phyloP scores from a whole-genome alignment of 2,113 vertebrate genomes.

The Antennarius striatus region DNA sequence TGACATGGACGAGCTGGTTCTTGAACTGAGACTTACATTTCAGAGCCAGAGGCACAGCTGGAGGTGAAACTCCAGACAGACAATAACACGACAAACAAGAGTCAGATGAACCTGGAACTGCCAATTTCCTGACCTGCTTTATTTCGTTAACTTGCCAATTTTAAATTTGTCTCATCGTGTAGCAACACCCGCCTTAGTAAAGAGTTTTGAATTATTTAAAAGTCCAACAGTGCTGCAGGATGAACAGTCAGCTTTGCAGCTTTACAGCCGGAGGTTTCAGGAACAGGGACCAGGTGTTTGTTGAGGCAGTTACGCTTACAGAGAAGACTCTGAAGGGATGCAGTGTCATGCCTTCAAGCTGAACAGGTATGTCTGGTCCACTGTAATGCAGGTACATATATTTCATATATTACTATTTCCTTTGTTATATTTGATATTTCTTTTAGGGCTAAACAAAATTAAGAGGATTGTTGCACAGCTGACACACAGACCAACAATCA shows the following conservation, averaged over 20 bases:
- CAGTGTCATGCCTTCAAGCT: conserved; percentile 20
- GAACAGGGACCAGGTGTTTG: conserved; percentile 5
- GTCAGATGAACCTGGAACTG: background rate
- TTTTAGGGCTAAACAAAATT: too few relatives aligned
- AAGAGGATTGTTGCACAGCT: too few relatives aligned
- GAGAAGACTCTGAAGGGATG: conserved; percentile 16
- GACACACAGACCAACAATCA: too few relatives aligned
- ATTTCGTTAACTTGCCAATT: background rate
- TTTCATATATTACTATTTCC: too few relatives aligned
- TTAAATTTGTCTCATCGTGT: background rate
- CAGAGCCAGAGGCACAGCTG: conserved; percentile 8
- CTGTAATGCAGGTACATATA: background rate
- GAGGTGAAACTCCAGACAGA: conserved; percentile 8
- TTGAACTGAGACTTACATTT: conserved; percentile 1
- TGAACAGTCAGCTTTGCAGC: conserved; percentile 23
- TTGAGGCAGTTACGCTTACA: conserved; percentile 32
- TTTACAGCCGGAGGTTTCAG: background rate
- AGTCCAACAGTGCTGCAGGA: conserved; percentile 22
- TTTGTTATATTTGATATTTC: too few relatives aligned
- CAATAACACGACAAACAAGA: conserved; percentile 11
- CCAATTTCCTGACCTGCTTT: background rate
- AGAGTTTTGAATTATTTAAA: conserved; percentile 28
- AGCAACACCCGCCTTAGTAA: conserved; percentile 13
- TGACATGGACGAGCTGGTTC: conserved; percentile 7
- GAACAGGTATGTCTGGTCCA: conserved; percentile 53